These are phyloP conservation scores for Cepaea hortensis DNA, from an alignment of 2,888 invertebrate genomes.

Conservation along the genomic window DNA sequence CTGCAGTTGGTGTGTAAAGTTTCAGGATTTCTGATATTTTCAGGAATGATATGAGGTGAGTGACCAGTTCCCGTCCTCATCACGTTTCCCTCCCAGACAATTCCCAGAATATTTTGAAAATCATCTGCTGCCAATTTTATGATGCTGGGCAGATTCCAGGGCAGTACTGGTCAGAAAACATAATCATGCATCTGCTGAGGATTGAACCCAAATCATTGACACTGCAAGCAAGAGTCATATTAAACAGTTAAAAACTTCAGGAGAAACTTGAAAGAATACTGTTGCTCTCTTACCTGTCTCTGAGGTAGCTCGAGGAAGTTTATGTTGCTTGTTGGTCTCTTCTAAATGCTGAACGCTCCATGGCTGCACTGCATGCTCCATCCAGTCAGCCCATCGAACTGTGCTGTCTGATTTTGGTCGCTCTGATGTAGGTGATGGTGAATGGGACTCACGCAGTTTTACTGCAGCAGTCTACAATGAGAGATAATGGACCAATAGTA, in stretches of 20 bases:
- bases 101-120: too few relatives aligned
- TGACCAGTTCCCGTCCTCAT: too few relatives aligned
- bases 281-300: slow-evolving; percentile 62
- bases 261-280: neutral
- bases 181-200: too few relatives aligned
- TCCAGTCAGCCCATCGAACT: slow-evolving; percentile 67
- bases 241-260: neutral
- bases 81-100: too few relatives aligned
- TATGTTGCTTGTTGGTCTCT: slow-evolving; percentile 50
- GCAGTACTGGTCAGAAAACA: too few relatives aligned
- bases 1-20: too few relatives aligned
- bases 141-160: too few relatives aligned
- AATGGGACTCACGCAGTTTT: slow-evolving; percentile 56
- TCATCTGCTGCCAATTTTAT: too few relatives aligned
- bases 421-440: slow-evolving; percentile 63
- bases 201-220: neutral
- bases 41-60: too few relatives aligned
- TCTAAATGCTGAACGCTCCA: slow-evolving; percentile 51
- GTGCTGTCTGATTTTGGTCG: slow-evolving; percentile 67
- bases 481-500: neutral
- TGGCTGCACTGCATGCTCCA: slow-evolving; percentile 55
- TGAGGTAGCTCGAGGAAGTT: slow-evolving; percentile 63
- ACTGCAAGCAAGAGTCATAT: neutral
- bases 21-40: too few relatives aligned
- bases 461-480: slow-evolving; percentile 37